phyloP scores from a whole-genome alignment of 2,888 invertebrate genomes.

The Clistopyga incitator region DNA sequence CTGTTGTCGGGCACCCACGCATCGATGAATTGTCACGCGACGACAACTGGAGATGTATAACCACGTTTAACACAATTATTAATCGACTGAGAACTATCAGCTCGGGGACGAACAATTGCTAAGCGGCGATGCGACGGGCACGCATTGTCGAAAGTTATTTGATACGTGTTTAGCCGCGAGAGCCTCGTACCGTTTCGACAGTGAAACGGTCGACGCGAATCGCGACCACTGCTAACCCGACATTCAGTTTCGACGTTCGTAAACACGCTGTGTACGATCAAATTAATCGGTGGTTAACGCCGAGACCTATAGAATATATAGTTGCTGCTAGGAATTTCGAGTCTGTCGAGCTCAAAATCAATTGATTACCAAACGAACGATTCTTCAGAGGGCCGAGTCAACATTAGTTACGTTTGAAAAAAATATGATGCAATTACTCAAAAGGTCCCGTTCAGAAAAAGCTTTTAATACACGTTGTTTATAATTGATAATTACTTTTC shows the following conservation, averaged over 20 bases:
- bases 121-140: slow-evolving; percentile 42
- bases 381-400: slow-evolving; percentile 5
- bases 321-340: background rate
- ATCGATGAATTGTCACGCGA: slow-evolving; percentile 12
- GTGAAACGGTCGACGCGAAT: slow-evolving; percentile 7
- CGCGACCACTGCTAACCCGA: slow-evolving; percentile 12
- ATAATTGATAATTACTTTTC: too few relatives aligned
- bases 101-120: slow-evolving; percentile 56
- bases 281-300: slow-evolving; percentile 5
- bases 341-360: background rate
- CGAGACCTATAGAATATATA: background rate
- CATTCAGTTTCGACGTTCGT: slow-evolving; percentile 25
- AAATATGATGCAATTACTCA: background rate
- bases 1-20: background rate
- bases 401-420: background rate
- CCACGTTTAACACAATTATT: slow-evolving; percentile 59
- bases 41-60: background rate
- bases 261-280: background rate
- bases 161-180: slow-evolving; percentile 50
- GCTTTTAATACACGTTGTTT: background rate
- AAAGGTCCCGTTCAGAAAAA: background rate
- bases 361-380: background rate
- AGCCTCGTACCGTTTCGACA: slow-evolving; percentile 36
- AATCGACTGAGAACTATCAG: slow-evolving; percentile 57
- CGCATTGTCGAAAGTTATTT: slow-evolving; percentile 65